These are phyloP conservation scores for Ailuropoda melanoleuca DNA, from an alignment of 2,113 vertebrate genomes.

Conservation along the genomic window DNA sequence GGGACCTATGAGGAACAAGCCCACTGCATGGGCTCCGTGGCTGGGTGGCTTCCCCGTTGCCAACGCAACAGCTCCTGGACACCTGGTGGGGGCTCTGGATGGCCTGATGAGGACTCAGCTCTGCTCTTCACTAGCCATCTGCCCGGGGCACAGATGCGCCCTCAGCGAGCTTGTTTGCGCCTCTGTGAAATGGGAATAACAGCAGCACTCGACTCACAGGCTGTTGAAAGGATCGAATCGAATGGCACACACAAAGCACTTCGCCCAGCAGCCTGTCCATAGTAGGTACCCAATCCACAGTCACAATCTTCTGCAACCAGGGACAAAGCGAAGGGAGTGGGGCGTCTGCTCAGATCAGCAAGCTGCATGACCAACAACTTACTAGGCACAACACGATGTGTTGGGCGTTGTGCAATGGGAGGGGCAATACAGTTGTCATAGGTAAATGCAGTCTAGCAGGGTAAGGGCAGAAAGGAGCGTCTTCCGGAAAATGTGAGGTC, in stretches of 20 bases:
- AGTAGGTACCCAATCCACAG: accelerated
- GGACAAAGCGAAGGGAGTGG: accelerated
- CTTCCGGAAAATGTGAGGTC: accelerated
- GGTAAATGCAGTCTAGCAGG: neutral
- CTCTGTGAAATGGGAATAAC: neutral
- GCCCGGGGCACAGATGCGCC: neutral
- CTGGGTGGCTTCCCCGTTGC: neutral
- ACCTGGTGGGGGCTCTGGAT: neutral
- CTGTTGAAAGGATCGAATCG: neutral
- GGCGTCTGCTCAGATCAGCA: neutral
- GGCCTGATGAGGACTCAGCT: neutral
- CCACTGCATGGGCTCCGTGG: accelerated
- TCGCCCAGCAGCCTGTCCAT: neutral
- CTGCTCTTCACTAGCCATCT: no score
- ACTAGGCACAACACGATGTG: accelerated
- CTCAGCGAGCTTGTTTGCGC: neutral
- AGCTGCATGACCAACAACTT: accelerated
- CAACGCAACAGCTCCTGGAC: accelerated
- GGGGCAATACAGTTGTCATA: accelerated
- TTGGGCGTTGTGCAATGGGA: neutral
- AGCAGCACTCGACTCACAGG: neutral
- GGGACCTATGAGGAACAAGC: neutral
- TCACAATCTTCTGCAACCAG: no score
- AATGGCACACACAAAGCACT: no score
- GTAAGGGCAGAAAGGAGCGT: accelerated